Evolutionary conservation across 1,140 invertebrate genomes (phyloP).

Genomic region (Drosophila bocqueti): DNA sequence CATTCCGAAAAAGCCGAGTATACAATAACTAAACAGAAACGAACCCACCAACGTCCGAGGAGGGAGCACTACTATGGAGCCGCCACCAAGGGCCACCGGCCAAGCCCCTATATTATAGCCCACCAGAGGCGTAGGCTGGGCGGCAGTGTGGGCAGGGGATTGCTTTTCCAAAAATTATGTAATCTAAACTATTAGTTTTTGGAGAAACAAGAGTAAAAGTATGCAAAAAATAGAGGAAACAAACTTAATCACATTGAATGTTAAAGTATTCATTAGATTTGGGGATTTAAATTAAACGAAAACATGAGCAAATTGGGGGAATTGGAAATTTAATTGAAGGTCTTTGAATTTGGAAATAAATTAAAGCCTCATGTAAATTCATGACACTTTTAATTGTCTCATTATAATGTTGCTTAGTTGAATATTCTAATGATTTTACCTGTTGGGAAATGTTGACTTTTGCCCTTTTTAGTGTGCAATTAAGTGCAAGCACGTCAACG

Average conservation of each 20-base stretch:
- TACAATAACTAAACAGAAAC: slow-evolving; percentile 25
- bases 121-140: slow-evolving; percentile 7
- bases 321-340: neutral
- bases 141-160: slow-evolving; percentile 10
- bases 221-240: too few relatives aligned
- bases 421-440: neutral
- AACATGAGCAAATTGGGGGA: neutral
- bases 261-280: neutral
- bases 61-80: neutral
- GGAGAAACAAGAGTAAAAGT: neutral
- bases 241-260: neutral
- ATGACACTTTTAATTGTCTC: neutral
- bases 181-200: neutral
- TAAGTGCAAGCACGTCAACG: neutral
- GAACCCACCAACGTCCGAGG: slow-evolving; percentile 9
- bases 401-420: too few relatives aligned
- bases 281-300: neutral
- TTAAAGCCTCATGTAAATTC: neutral
- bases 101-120: slow-evolving; percentile 36
- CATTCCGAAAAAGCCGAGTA: slow-evolving; percentile 44
- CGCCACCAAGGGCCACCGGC: slow-evolving; percentile 17
- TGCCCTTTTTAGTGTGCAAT: neutral
- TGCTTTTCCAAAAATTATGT: slow-evolving; percentile 8
- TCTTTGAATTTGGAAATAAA: neutral
- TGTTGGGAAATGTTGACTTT: neutral